Conservation (phyloP, 2,113 vertebrate genomes). For the Charina bottae region DNA sequence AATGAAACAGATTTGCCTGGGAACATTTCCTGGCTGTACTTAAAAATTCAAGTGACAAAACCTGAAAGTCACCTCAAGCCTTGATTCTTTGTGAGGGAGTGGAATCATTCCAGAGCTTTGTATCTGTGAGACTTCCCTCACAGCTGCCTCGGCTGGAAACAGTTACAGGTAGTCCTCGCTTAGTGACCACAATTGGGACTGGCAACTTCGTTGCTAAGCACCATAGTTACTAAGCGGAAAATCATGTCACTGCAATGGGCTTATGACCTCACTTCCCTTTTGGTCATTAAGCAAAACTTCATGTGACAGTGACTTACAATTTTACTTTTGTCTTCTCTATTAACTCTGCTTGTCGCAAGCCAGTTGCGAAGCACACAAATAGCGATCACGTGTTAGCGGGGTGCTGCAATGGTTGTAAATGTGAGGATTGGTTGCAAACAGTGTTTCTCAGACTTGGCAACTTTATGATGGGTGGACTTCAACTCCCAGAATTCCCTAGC, state of each 20-base stretch:
- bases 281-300: not conserved
- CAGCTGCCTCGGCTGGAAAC: not conserved
- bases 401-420: not conserved
- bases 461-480: too few relatives aligned
- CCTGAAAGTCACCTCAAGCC: not conserved
- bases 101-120: not conserved
- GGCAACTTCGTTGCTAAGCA: not conserved
- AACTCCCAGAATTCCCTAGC: too few relatives aligned
- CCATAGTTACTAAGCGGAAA: not conserved
- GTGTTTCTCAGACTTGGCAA: too few relatives aligned
- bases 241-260: not conserved
- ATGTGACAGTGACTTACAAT: not conserved
- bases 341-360: not conserved
- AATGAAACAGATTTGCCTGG: not conserved
- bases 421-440: not conserved
- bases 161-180: not conserved
- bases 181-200: not conserved
- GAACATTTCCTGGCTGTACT: not conserved
- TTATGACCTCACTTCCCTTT: not conserved
- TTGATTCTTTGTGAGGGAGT: not conserved
- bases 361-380: not conserved
- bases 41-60: not conserved
- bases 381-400: not conserved
- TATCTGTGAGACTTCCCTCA: not conserved
- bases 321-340: not conserved